These are phyloP conservation scores for Drosophila sechellia DNA, from an alignment of 1,140 invertebrate genomes.

Conservation along the genomic window DNA sequence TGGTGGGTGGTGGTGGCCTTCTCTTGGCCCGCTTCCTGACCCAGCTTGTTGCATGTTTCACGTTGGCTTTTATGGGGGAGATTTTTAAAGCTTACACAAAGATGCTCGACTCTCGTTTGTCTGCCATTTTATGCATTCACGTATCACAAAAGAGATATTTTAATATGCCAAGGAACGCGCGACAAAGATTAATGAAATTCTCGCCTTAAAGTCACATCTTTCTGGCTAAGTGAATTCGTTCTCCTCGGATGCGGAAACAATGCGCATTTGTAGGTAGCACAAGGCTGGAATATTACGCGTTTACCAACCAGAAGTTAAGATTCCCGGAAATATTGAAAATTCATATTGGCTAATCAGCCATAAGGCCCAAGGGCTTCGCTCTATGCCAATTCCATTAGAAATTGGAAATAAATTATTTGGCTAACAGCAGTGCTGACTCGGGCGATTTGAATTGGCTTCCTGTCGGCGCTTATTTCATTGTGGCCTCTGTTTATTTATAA, in stretches of 20 bases:
- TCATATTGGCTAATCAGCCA: slow-evolving; percentile 51
- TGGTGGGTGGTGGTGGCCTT: slow-evolving; percentile 21
- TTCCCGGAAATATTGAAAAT: slow-evolving; percentile 58
- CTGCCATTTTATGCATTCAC: slow-evolving; percentile 31
- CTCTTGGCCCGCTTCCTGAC: slow-evolving; percentile 29
- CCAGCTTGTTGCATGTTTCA: slow-evolving; percentile 67
- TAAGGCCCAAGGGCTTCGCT: slow-evolving; percentile 8
- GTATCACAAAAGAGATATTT: slow-evolving; percentile 56
- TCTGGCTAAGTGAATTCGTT: slow-evolving; percentile 12
- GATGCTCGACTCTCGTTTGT: slow-evolving; percentile 27
- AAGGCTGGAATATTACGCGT: background rate
- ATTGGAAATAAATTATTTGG: slow-evolving; percentile 28
- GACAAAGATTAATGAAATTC: slow-evolving; percentile 75
- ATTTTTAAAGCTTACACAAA: slow-evolving; percentile 76
- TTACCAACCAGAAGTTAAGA: background rate
- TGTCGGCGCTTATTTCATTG: slow-evolving; percentile 15
- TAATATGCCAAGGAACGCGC: slow-evolving; percentile 42
- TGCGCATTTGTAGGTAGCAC: slow-evolving; percentile 9
- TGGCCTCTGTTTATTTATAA: slow-evolving; percentile 50
- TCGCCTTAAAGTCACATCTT: slow-evolving; percentile 38
- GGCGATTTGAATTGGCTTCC: slow-evolving; percentile 36
- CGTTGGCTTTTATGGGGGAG: slow-evolving; percentile 46
- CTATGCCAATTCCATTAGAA: slow-evolving; percentile 38
- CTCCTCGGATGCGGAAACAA: slow-evolving; percentile 3
- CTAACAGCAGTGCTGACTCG: slow-evolving; percentile 19